These are phyloP conservation scores for Zeugodacus cucurbitae DNA, from an alignment of 1,140 invertebrate species.

Conservation along the genomic window DNA sequence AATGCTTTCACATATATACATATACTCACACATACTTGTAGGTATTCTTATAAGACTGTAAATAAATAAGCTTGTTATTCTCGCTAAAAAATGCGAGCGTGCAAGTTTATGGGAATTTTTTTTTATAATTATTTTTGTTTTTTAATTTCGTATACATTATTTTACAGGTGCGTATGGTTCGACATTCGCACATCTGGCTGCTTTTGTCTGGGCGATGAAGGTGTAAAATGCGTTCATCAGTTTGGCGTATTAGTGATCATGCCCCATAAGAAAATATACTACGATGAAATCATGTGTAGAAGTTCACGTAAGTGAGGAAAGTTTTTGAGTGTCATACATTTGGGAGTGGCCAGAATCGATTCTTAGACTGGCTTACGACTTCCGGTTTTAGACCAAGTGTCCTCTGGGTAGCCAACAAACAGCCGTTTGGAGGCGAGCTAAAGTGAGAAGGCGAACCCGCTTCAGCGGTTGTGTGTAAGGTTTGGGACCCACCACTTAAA, in stretches of 20 bases:
- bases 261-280: neutral
- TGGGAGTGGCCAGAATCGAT: no score
- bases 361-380: no score
- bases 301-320: no score
- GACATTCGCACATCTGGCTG: neutral
- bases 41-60: neutral
- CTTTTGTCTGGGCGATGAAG: neutral
- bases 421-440: no score
- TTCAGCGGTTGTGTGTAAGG: no score
- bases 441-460: no score
- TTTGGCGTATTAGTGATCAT: neutral
- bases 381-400: no score
- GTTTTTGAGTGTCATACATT: no score
- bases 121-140: neutral
- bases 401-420: no score
- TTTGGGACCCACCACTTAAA: no score
- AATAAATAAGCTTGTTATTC: neutral
- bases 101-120: neutral
- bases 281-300: no score
- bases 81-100: neutral
- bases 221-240: neutral
- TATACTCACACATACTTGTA: neutral
- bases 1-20: neutral
- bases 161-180: neutral
- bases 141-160: neutral